A percentile compares a stretch with the other conserved stretches of the same genome.
Conservation (phyloP, 2,113 vertebrate species). For the Panthera uncia region DNA sequence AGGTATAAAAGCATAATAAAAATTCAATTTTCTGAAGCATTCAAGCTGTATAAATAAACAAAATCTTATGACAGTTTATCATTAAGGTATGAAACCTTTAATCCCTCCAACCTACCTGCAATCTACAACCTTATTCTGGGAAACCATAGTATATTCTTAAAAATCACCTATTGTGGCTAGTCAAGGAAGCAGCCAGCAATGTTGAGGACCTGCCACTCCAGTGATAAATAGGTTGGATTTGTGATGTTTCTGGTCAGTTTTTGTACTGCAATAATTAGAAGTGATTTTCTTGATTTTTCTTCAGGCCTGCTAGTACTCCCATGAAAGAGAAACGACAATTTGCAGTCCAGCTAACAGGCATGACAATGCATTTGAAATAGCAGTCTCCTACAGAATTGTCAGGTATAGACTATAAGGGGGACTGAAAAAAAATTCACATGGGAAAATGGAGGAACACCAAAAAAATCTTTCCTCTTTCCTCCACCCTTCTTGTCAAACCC, state of each 20-base stretch:
- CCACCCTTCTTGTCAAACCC: conserved; percentile 1
- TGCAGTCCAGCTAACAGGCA: conserved; percentile 66
- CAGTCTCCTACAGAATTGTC: conserved; percentile 55
- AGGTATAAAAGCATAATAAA: conserved; percentile 78
- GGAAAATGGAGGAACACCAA: conserved; percentile 37
- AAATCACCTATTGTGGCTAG: conserved; percentile 55
- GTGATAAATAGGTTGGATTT: conserved; percentile 67
- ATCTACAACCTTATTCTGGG: conserved; percentile 64
- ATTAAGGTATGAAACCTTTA: conserved; percentile 74
- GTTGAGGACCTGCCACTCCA: background rate
- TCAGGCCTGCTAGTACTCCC: conserved; percentile 51
- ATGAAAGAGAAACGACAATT: conserved; percentile 72
- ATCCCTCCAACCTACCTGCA: conserved; percentile 17
- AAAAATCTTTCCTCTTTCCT: background rate
- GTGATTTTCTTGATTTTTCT: conserved; percentile 70
- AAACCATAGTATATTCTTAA: conserved; percentile 60
- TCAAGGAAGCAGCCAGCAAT: conserved; percentile 33
- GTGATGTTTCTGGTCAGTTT: conserved; percentile 68
- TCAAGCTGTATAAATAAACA: conserved; percentile 74
- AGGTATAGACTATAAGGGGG: conserved; percentile 10
- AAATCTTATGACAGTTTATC: conserved; percentile 56
- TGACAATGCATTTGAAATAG: conserved; percentile 45
- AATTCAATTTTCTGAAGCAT: conserved; percentile 81
- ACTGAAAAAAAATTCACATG: conserved; percentile 57
- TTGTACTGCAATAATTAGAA: conserved; percentile 78